Conservation (phyloP, 2,888 invertebrate species). For the Volucella bombylans region DNA sequence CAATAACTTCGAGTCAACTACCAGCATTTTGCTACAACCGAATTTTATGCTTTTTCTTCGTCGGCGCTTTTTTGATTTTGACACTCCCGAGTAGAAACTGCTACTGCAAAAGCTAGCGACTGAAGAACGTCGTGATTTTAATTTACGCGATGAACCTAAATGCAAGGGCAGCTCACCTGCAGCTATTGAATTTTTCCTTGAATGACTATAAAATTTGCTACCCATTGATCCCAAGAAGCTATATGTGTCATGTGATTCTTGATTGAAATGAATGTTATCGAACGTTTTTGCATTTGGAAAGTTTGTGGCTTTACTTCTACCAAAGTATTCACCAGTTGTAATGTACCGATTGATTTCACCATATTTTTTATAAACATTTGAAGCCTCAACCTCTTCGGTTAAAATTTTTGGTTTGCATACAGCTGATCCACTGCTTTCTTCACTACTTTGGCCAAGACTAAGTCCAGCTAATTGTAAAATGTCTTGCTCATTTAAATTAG, state of each 20-base stretch:
- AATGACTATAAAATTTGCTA: constrained; percentile 55
- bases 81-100: constrained; percentile 80
- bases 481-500: constrained; percentile 83
- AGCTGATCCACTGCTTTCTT: constrained; percentile 81
- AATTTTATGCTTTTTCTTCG: constrained; percentile 79
- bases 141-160: constrained; percentile 76
- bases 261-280: constrained; percentile 26
- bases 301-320: constrained; percentile 62
- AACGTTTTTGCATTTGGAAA: constrained; percentile 37
- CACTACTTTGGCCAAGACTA: constrained; percentile 84
- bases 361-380: constrained; percentile 81
- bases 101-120: constrained; percentile 81
- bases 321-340: constrained; percentile 82
- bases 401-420: constrained; percentile 80
- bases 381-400: constrained; percentile 78
- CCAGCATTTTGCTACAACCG: constrained; percentile 77
- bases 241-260: constrained; percentile 41
- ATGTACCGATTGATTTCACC: constrained; percentile 82
- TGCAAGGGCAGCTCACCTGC: constrained; percentile 74
- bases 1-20: constrained; percentile 83
- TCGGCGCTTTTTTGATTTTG: constrained; percentile 79
- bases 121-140: constrained; percentile 81
- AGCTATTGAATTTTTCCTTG: constrained; percentile 66
- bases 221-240: constrained; percentile 44
- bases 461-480: constrained; percentile 85